Conservation (phyloP, 2,888 invertebrate genomes). For the Caenorhabditis auriculariae region DNA sequence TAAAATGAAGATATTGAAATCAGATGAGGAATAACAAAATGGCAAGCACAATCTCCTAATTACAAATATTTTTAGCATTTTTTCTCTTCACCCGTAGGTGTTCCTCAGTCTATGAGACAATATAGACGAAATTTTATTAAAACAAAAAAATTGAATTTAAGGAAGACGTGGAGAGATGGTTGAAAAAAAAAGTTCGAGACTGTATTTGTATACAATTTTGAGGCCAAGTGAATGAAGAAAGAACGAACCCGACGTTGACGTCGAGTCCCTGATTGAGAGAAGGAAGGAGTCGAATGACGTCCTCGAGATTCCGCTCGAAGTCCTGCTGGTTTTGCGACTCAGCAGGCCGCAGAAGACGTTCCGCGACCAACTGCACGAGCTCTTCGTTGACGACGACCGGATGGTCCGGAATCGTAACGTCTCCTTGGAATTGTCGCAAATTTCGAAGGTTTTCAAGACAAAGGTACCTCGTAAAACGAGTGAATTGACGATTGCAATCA, state of each 20-base stretch:
- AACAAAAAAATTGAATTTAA: neutral
- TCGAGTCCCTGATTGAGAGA: conserved; percentile 70
- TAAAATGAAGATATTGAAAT: too few relatives aligned
- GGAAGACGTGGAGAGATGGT: neutral
- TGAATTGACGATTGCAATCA: conserved; percentile 70
- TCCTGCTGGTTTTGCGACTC: conserved; percentile 49
- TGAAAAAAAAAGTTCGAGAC: conserved; percentile 31
- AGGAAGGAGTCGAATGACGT: conserved; percentile 69
- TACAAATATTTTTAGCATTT: too few relatives aligned
- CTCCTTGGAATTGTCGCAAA: conserved; percentile 8
- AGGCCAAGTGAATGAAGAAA: too few relatives aligned
- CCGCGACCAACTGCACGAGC: neutral
- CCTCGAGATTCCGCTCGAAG: conserved; percentile 69
- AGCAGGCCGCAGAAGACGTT: neutral
- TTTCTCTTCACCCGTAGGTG: too few relatives aligned
- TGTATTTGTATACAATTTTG: too few relatives aligned
- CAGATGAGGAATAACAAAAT: too few relatives aligned
- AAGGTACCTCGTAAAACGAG: conserved; percentile 66
- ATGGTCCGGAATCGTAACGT: conserved; percentile 1
- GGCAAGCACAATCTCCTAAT: too few relatives aligned
- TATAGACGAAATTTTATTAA: too few relatives aligned
- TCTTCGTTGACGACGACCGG: neutral
- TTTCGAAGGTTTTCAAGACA: neutral
- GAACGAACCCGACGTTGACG: conserved; percentile 69
- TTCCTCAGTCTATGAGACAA: too few relatives aligned